Evolutionary conservation across 2,113 vertebrate species (phyloP), one percentile per base, ranked within the genome.

Genomic region (Lathamus discolor): DNA sequence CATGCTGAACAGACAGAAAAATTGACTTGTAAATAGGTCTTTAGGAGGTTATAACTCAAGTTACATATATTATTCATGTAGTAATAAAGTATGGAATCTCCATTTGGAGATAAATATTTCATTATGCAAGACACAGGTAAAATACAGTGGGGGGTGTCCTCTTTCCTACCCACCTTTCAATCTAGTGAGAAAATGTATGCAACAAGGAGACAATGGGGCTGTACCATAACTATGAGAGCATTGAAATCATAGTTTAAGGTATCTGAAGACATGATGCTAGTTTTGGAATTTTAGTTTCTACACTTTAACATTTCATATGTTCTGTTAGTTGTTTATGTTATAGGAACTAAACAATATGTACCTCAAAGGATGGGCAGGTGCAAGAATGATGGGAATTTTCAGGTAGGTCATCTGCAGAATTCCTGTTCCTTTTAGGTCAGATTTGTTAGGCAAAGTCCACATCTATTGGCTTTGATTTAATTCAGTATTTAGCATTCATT

Each of bases 31-130:
- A 89, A 92, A 84, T 90, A 82, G 69, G 31, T 72, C 92, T 82
- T 82, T 66, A 66, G 37, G 62, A 94, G 64, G 73, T 78, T 90
- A 37, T 61, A 88, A 93, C 66, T 84, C 61, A 78, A 84, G 90
- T 62, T 84, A 19, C 80, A 91, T 96, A 8, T 78, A 90, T 96
- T 96, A 94, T 95, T 96, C n/a, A 93, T 76, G 35, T 29, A 52
- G 69, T 62, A 72, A 90, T 94, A 91, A 92, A 90, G 39, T 62
- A 66, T 91, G 74, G 66, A 84, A 75, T 92, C 52, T 90, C 90
- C 77, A 84, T 90, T 86, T 96, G 62, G 76, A 92, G 69, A 85
- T 95, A 90, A 95, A 95, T 95, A 95, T 95, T 97, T 97, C 35
- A 96, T 91, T 88, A 35, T 62, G 33, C 54, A 74, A 90, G 82